Base-by-base conservation (phyloP, 2,113 vertebrate genomes). In the Pteruthius melanotis region DNA sequence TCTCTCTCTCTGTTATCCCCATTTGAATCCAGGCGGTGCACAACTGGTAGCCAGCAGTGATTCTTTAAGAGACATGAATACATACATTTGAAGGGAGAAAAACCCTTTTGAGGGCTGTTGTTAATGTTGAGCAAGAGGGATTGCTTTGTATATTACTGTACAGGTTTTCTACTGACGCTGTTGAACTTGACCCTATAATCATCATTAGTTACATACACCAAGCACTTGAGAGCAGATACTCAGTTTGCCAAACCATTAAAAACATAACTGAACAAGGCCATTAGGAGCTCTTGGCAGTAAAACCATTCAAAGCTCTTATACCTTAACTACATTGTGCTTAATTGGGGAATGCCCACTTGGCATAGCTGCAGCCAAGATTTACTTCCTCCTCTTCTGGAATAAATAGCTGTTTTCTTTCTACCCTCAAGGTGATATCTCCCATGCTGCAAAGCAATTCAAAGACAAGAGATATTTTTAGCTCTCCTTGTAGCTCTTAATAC, bases 391-490 rank as follows among this genome's bases (percentile, higher is more conserved):
- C 54, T 89, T 83, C 63, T 52, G n/a, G 33, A 83, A 93, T 60
- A 95, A 82, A 90, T 52, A 86, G 57, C 86, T 97, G 66, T 83
- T 93, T 91, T 94, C 52, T 91, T 80, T n/a, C 64, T 68, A 68
- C 42, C 28, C 84, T 94, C 96, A 98, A 98, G 95, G 94, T 98
- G 95, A 97, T 87, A 96, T 82, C 59, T 95, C 33, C 49, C 68
- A 79, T 85, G 76, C 50, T 49, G 87, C 59, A 91, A 61, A 94
- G 50, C 60, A 91, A 52, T 87, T 93, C 88, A 93, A 85, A 96
- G 44, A 64, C 59, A 94, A 85, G 40, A 37, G 31, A 35, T 93
- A 93, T 95, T 96, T 97, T 95, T 96, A 95, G 70, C 60, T 95
- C 90, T 96, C 81, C 88, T 92, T 93, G 49, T 93, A 88, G 71